These are phyloP conservation scores for Oscheius sp. DNA, from an alignment of 1,140 invertebrate genomes.

Conservation along the genomic window DNA sequence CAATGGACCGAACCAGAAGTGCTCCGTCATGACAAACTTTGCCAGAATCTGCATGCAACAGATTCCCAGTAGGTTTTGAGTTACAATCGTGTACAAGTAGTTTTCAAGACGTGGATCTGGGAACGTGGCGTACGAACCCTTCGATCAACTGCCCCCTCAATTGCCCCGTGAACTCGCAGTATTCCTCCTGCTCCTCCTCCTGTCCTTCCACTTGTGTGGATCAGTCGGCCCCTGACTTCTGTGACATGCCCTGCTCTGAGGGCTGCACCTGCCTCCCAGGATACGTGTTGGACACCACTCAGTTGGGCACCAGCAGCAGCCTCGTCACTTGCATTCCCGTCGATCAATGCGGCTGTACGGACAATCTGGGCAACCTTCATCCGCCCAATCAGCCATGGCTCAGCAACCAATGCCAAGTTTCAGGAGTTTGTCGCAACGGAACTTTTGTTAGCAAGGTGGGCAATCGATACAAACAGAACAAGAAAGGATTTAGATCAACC, in stretches of 20 bases:
- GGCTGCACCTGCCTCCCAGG: conserved; percentile 40
- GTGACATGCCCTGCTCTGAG: conserved; percentile 31
- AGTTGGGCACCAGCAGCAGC: too few relatives aligned
- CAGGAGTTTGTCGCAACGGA: conserved; percentile 31
- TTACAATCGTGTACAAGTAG: not conserved
- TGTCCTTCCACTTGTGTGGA: conserved; percentile 42
- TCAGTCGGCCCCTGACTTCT: not conserved
- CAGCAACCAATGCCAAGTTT: conserved; percentile 26
- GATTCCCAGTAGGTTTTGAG: not conserved
- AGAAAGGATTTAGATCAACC: not conserved
- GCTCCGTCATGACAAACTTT: not conserved
- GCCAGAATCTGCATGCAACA: not conserved
- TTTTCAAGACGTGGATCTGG: not conserved
- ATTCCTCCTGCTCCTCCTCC: conserved; percentile 32
- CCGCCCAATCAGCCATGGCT: conserved; percentile 29
- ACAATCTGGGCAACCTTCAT: conserved; percentile 27
- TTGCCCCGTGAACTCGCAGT: conserved; percentile 22
- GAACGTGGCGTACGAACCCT: not conserved
- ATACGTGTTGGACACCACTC: conserved; percentile 40
- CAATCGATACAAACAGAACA: not conserved
- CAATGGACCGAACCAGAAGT: not conserved
- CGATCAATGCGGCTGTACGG: conserved; percentile 32
- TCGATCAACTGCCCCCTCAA: conserved; percentile 16
- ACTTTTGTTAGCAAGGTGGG: not conserved
- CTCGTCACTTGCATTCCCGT: conserved; percentile 36